Base-by-base conservation (phyloP, 2,888 invertebrate species). In the Chrysomela aeneicollis region DNA sequence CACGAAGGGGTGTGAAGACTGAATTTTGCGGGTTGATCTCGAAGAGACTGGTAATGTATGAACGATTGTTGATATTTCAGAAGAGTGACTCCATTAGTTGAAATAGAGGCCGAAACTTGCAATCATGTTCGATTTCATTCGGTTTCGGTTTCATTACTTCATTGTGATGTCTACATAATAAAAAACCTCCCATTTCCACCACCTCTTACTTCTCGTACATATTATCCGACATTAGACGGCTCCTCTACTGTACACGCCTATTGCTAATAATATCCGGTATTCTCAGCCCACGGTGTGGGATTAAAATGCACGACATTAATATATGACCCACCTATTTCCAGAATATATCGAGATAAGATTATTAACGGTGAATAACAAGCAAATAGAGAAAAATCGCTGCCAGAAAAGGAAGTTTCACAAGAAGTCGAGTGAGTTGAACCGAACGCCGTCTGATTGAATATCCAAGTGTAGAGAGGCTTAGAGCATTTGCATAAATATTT, bases 171-270 rank as follows among this genome's bases (percentile, higher is more conserved):
- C 35, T 35, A 12, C 2, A 12, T 2, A 12, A 35, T 35, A 35
- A 35, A 22, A 19, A 22, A 55, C 37, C 15, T 55, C 42, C 42
- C 32, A 19, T 30, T 18, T 12, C 32, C 22, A 54, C 49, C 60
- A 64, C 64, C 61, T 64, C 64, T 64, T 57, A 57, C 53, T 61
- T 58, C 49, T 46, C 58, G 63, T 42, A 46, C 58, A 51, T 52
- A 52, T 55, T 58, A 61, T 61, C 61, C 61, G 60, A 51, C 55
- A 47, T 2, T 47, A n/a, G 21, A 19, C 18, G 32, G 57, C 46
- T 57, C 15, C 57, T 57, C 57, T 30, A 46, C 12, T 19, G 57
- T 22, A 42, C 17, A 57, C 26, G 47, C 57, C 57, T 46, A 57
- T 57, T 57, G 30, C 57, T 26, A 57, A 47, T 46, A 57, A 57